A percentile compares a stretch with the other conserved stretches of the same genome.
phyloP scores from a whole-genome alignment of 2,888 invertebrate species.

The Carcina quercana region DNA sequence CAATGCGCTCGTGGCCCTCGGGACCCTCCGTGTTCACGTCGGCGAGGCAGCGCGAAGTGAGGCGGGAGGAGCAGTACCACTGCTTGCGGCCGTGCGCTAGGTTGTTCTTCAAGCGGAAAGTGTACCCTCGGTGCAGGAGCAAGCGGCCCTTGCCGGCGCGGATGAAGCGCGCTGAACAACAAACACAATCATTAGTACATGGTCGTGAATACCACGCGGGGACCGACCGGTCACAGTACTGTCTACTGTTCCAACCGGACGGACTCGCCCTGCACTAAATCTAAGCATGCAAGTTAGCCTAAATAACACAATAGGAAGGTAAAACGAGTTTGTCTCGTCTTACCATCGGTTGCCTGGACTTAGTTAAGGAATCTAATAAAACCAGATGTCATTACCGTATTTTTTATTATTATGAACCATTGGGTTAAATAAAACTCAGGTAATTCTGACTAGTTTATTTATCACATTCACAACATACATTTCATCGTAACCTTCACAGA shows the following conservation, averaged over 20 bases:
- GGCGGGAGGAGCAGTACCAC: slow-evolving; percentile 67
- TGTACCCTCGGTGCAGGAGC: slow-evolving; percentile 63
- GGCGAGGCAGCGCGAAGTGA: slow-evolving; percentile 64
- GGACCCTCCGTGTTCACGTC: slow-evolving; percentile 68
- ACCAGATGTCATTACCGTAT: too few species aligned
- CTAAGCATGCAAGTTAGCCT: not conserved
- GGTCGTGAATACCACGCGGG: not conserved
- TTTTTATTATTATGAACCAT: too few species aligned
- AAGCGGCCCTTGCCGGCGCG: slow-evolving; percentile 65
- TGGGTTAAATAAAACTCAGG: slow-evolving; percentile 11
- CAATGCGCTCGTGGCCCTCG: slow-evolving; percentile 67
- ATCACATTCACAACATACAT: slow-evolving; percentile 15
- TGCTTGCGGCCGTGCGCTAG: slow-evolving; percentile 68
- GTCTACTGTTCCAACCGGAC: too few species aligned
- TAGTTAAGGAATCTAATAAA: too few species aligned
- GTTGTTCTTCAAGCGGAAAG: slow-evolving; percentile 67
- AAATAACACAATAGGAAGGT: not conserved
- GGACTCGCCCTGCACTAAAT: not conserved
- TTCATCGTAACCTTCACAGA: slow-evolving; percentile 1
- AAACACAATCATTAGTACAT: slow-evolving; percentile 2
- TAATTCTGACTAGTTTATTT: slow-evolving; percentile 15
- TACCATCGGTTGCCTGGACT: too few species aligned
- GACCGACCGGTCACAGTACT: too few species aligned
- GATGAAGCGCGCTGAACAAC: slow-evolving; percentile 56
- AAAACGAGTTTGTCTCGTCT: not conserved